Evolutionary conservation across 2,113 vertebrate species (phyloP).

Genomic region (Vicugna pacos): DNA sequence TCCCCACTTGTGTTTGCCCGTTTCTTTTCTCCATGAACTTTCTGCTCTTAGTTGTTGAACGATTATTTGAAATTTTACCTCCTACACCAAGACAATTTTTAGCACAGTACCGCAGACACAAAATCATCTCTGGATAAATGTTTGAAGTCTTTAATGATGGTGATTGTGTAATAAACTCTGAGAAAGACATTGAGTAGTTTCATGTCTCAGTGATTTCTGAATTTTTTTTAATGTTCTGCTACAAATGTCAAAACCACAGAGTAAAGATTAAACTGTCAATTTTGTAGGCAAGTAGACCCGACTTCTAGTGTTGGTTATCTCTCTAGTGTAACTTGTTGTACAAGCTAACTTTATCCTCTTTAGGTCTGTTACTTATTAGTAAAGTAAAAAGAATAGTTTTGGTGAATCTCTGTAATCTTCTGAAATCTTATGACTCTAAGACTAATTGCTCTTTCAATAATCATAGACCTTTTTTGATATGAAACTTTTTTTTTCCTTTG

Average conservation of each 20-base stretch:
- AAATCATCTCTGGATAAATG: background rate
- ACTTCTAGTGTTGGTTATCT: background rate
- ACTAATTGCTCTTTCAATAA: background rate
- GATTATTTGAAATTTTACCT: constrained; percentile 50
- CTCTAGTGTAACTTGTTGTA: background rate
- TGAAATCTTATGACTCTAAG: background rate
- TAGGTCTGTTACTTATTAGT: background rate
- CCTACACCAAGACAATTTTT: background rate
- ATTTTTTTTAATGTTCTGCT: background rate
- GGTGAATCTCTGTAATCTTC: background rate
- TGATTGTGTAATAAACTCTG: background rate
- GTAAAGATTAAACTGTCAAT: background rate
- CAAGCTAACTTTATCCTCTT: background rate
- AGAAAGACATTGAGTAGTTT: constrained; percentile 11
- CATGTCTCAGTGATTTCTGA: background rate
- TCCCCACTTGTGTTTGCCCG: background rate
- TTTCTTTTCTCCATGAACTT: background rate
- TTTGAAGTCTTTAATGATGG: constrained; percentile 1
- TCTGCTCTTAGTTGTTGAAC: background rate
- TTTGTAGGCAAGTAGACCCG: background rate
- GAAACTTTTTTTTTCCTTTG: background rate
- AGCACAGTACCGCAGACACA: background rate
- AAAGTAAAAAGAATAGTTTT: background rate
- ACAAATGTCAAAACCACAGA: background rate
- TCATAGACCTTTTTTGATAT: background rate